phyloP scores from a whole-genome alignment of 1,140 invertebrate species.

The Zaprionus ghesquierei region DNA sequence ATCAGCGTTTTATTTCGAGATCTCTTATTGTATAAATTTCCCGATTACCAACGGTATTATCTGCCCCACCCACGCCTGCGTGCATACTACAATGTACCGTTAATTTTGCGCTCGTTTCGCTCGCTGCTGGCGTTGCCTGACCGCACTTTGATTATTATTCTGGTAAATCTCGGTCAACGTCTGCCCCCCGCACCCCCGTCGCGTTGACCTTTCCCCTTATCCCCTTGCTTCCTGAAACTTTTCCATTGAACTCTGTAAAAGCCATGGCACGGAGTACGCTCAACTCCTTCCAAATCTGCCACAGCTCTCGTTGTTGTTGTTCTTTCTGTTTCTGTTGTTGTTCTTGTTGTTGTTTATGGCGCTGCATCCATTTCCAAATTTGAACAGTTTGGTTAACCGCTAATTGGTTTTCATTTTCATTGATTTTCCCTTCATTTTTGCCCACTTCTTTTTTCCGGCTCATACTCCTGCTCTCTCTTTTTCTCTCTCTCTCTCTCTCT shows the following conservation, averaged over 20 bases:
- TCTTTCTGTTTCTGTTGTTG: not conserved
- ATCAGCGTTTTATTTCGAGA: not conserved
- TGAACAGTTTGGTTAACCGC: constrained; percentile 80
- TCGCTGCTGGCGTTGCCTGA: constrained; percentile 10
- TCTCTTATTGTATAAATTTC: not conserved
- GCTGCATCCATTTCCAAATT: constrained; percentile 80
- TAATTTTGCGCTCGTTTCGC: constrained; percentile 1
- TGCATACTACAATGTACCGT: not conserved
- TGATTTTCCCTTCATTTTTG: constrained; percentile 60
- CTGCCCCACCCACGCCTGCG: not conserved
- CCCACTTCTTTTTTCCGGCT: not conserved
- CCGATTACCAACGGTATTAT: not conserved
- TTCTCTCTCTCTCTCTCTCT: not conserved
- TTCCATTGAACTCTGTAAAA: not conserved
- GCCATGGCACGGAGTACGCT: constrained; percentile 14
- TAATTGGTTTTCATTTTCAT: constrained; percentile 81
- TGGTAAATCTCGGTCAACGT: constrained; percentile 38
- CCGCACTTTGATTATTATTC: constrained; percentile 48
- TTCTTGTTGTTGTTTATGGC: constrained; percentile 65
- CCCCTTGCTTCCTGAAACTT: not conserved
- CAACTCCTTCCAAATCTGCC: constrained; percentile 7
- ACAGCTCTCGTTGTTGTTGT: constrained; percentile 4
- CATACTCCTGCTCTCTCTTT: not conserved
- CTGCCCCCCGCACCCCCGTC: not conserved
- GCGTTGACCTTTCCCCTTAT: constrained; percentile 14